Evolutionary conservation across 1,140 invertebrate species (phyloP).

Genomic region (Nebria ingens): DNA sequence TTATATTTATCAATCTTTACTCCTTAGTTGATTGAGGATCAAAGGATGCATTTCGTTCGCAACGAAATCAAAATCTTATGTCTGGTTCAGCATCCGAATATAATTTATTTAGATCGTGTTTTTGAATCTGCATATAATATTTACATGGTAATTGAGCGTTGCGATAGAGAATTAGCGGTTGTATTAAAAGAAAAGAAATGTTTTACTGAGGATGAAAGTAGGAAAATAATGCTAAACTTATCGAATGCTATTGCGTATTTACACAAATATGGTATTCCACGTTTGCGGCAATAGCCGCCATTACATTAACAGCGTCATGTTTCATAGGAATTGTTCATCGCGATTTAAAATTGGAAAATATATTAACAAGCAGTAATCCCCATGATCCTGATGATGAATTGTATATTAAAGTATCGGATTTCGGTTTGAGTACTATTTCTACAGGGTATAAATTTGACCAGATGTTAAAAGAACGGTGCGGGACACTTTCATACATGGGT

Average conservation of each 20-base stretch:
- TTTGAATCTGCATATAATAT: conserved; percentile 39
- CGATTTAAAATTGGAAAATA: conserved; percentile 49
- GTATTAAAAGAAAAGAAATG: conserved; percentile 29
- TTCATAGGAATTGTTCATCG: conserved; percentile 46
- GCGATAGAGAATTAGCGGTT: conserved; percentile 36
- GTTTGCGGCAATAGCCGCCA: conserved; percentile 1
- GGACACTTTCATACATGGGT: conserved; percentile 48
- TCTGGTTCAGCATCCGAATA: conserved; percentile 41
- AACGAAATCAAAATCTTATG: conserved; percentile 45
- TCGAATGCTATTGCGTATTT: conserved; percentile 41
- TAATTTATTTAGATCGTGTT: conserved; percentile 42
- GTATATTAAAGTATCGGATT: conserved; percentile 46
- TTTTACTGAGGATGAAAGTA: conserved; percentile 36
- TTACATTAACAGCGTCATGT: conserved; percentile 11
- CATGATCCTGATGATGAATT: conserved; percentile 34
- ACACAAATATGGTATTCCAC: conserved; percentile 41
- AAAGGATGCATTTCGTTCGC: conserved; percentile 33
- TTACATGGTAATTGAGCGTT: conserved; percentile 41
- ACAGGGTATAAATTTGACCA: conserved; percentile 39
- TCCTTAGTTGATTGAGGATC: conserved; percentile 32
- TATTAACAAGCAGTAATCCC: conserved; percentile 40
- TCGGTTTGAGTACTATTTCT: conserved; percentile 44
- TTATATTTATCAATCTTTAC: background rate
- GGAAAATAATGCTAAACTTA: conserved; percentile 37
- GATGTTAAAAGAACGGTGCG: conserved; percentile 45